Evolutionary conservation across 2,888 invertebrate species (phyloP), one percentile per base, ranked within the genome.

Genomic region (Drosophila incognita): DNA sequence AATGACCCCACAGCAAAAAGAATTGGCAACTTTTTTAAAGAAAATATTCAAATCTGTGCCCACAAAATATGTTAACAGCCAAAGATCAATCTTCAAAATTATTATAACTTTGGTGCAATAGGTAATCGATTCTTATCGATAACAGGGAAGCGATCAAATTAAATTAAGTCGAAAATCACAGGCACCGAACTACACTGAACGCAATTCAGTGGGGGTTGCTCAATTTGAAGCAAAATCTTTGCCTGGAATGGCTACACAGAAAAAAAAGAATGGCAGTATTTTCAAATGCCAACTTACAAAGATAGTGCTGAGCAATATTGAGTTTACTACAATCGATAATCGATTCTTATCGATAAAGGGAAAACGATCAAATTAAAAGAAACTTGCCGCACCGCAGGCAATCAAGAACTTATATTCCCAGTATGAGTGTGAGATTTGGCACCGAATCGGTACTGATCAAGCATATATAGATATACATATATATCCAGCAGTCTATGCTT

Each of bases 151-250:
- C 42, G 5, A 42, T 42, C 42, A 42, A n/a, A 42, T 11, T 35
- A 15, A 15, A 35, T 35, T 35, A 78, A 67, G 79, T 79, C 79
- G 75, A 73, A 73, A 82, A 74, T 71, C 82, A 83, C 74, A 76
- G 73, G 63, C 76, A 79, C 51, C 59, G 46, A 62, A 18, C 36
- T 57, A 72, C 73, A 81, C 69, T 67, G 46, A 42, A 42, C 60
- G 40, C 46, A 65, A 52, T 56, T 48, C 8, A 24, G 18, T 8
- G 8, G 2, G 21, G 4, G 7, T 4, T 29, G 24, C 10, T 24
- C n/a, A 8, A 11, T 21, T 10, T 13, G 24, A 11, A 15, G 38
- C n/a, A n/a, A 4, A 8, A 40, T n/a, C n/a, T 10, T 40, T 10
- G n/a, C 38, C 38, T 2, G n/a, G 5, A 8, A 49, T 15, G 21